Conservation (phyloP, 2,797 vertebrate species). For the Poecilia wingei region DNA sequence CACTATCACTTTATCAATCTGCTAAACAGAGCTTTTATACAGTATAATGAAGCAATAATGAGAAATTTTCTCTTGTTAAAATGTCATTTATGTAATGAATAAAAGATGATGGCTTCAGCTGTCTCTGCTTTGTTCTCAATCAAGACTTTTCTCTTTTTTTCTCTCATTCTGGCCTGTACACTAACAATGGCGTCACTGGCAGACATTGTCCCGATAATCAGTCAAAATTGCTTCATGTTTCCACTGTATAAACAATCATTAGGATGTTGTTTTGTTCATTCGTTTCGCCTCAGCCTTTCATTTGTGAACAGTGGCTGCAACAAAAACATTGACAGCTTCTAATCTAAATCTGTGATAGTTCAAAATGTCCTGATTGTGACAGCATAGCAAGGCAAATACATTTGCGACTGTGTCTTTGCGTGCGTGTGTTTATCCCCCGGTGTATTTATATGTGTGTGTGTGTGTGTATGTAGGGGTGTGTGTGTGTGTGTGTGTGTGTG, state of each 20-base stretch:
- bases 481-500: constrained; percentile 46
- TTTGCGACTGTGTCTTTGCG: constrained; percentile 60
- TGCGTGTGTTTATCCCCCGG: constrained; percentile 38
- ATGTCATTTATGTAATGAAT: constrained; percentile 85
- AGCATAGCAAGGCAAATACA: constrained; percentile 75
- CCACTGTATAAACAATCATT: constrained; percentile 82
- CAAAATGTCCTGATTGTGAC: constrained; percentile 77
- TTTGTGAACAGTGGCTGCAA: constrained; percentile 84
- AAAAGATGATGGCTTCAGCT: constrained; percentile 83
- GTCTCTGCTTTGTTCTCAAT: constrained; percentile 80
- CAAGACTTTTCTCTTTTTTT: constrained; percentile 53
- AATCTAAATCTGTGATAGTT: constrained; percentile 80
- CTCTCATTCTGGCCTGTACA: constrained; percentile 64
- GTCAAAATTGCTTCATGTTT: constrained; percentile 80
- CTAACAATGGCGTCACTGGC: constrained; percentile 79
- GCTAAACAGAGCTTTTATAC: constrained; percentile 78
- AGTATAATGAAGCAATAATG: constrained; percentile 83
- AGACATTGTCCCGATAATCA: constrained; percentile 78
- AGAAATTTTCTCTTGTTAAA: constrained; percentile 83
- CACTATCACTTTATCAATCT: constrained; percentile 80
- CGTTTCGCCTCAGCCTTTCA: constrained; percentile 83
- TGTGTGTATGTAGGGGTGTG: constrained; percentile 57
- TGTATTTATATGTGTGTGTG: constrained; percentile 25
- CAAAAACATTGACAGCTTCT: constrained; percentile 73
- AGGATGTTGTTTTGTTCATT: constrained; percentile 91